A percentile compares a stretch with the other conserved stretches of the same genome.
These are phyloP conservation scores for Octopus bimaculoides DNA, from an alignment of 1,140 invertebrate species.

Conservation along the genomic window DNA sequence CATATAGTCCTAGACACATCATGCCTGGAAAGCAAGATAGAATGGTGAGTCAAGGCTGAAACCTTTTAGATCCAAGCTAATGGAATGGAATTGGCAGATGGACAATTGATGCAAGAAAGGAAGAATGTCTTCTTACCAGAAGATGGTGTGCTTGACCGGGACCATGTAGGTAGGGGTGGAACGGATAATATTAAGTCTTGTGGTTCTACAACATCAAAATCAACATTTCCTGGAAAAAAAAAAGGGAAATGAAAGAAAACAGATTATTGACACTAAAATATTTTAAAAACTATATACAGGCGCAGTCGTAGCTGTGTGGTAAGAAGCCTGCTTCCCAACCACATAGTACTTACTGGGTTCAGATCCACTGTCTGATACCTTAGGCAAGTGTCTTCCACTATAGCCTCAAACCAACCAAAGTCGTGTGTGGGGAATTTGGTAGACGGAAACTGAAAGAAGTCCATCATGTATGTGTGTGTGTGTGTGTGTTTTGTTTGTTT, in stretches of 20 bases:
- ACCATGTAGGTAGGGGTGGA: neutral
- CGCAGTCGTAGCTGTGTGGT: too few relatives aligned
- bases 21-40: neutral
- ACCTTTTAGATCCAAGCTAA: neutral
- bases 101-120: neutral
- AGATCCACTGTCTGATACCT: too few relatives aligned
- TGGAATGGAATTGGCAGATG: neutral
- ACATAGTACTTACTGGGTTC: too few relatives aligned
- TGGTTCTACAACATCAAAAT: constrained; percentile 1
- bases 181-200: neutral
- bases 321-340: too few relatives aligned
- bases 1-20: neutral
- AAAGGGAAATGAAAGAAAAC: neutral
- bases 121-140: neutral
- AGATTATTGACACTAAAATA: neutral
- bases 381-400: too few relatives aligned
- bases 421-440: too few relatives aligned
- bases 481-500: too few relatives aligned
- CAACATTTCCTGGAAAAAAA: constrained; percentile 12
- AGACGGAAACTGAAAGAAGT: too few relatives aligned
- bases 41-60: neutral
- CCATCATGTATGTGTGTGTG: too few relatives aligned
- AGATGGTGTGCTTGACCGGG: constrained; percentile 2
- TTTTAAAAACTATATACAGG: too few relatives aligned
- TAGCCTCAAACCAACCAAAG: too few relatives aligned